These are phyloP conservation scores for Dicyrtoma fusca DNA, from an alignment of 2,888 invertebrate species.

Conservation along the genomic window DNA sequence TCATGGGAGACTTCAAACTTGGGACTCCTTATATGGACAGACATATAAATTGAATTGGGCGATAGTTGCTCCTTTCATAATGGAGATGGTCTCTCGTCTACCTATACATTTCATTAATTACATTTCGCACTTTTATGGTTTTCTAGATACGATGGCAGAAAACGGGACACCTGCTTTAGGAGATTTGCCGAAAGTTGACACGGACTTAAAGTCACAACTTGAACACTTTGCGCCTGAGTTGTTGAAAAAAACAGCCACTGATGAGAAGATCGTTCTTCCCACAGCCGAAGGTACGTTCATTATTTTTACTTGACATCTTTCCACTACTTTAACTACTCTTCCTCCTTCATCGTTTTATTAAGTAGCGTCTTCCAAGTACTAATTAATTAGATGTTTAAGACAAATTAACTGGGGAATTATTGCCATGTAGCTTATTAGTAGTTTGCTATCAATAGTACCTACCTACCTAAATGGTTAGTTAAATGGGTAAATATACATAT, in stretches of 20 bases:
- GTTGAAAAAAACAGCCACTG: conserved; percentile 84
- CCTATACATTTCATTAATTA: conserved; percentile 32
- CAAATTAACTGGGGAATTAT: too few species aligned
- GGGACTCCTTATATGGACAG: conserved; percentile 17
- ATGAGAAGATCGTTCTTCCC: conserved; percentile 89
- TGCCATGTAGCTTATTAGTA: too few species aligned
- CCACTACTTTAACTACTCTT: too few species aligned
- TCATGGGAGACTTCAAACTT: conserved; percentile 5
- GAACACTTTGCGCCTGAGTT: conserved; percentile 87
- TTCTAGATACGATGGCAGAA: conserved; percentile 63
- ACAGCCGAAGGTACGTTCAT: conserved; percentile 82
- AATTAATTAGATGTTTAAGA: too few species aligned
- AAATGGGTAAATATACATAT: too few species aligned
- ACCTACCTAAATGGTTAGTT: too few species aligned
- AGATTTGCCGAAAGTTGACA: conserved; percentile 87
- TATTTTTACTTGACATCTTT: background rate
- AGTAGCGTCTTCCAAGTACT: too few species aligned
- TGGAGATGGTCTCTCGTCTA: background rate
- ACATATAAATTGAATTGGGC: background rate
- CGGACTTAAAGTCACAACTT: conserved; percentile 85
- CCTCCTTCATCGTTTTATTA: too few species aligned
- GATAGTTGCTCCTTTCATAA: background rate
- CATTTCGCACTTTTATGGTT: conserved; percentile 28
- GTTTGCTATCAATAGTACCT: too few species aligned
- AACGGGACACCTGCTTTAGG: conserved; percentile 78